phyloP scores from a whole-genome alignment of 2,113 vertebrate genomes.

The Ameiurus melas region DNA sequence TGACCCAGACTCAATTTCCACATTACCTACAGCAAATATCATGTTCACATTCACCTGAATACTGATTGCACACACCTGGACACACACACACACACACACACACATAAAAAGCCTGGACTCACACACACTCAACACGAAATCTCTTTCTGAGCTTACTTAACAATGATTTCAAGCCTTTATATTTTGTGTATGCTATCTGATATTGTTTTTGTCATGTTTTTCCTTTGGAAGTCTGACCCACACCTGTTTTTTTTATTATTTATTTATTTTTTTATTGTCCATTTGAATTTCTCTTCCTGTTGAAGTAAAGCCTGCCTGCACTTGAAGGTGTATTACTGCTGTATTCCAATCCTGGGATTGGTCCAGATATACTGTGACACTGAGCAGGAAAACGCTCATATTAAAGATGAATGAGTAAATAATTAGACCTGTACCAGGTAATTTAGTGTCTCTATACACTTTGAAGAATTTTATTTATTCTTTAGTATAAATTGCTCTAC shows the following conservation, averaged over 20 bases:
- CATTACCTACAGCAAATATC: not conserved
- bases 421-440: not conserved
- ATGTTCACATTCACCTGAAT: not conserved
- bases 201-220: not conserved
- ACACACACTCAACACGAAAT: not conserved
- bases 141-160: not conserved
- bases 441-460: not conserved
- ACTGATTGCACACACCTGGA: not conserved
- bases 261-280: not conserved
- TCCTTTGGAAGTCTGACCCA: not conserved
- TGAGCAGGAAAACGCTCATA: not conserved
- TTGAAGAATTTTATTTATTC: not conserved
- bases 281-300: not conserved
- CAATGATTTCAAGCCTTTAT: not conserved
- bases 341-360: too few relatives aligned
- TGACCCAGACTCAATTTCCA: not conserved
- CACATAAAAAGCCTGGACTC: not conserved
- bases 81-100: not conserved
- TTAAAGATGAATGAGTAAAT: not conserved
- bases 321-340: not conserved
- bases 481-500: not conserved
- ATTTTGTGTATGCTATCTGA: not conserved
- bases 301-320: not conserved
- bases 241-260: not conserved
- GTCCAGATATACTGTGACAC: not conserved